Conservation (phyloP, 1,140 invertebrate species). For the Euura lappo region DNA sequence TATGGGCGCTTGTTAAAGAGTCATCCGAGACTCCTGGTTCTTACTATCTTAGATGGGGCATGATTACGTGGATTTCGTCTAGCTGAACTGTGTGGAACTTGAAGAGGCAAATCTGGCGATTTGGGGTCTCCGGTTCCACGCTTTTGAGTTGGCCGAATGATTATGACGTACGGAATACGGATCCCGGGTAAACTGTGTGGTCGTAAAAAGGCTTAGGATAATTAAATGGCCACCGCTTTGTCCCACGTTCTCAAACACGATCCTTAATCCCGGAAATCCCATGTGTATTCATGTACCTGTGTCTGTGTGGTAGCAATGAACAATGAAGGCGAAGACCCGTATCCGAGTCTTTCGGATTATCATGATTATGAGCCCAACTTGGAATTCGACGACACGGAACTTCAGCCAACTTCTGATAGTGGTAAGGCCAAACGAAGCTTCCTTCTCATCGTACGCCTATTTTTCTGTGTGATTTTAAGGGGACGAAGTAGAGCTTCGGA, state of each 20-base stretch:
- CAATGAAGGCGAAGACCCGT: constrained; percentile 78
- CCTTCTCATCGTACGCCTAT: neutral
- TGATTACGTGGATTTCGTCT: neutral
- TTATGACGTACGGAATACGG: no score
- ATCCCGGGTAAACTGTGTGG: neutral
- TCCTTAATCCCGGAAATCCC: constrained; percentile 7
- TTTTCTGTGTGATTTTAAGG: no score
- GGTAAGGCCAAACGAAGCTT: constrained; percentile 35
- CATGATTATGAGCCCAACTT: constrained; percentile 94
- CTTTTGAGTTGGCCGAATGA: no score
- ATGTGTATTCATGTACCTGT: constrained; percentile 10
- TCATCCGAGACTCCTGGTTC: neutral
- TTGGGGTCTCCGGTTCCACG: no score
- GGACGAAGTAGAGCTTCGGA: no score
- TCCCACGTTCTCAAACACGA: neutral
- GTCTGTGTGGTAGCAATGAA: constrained; percentile 41
- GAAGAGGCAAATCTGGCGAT: neutral
- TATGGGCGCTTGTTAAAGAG: no score
- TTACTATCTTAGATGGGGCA: neutral
- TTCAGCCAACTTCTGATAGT: constrained; percentile 63
- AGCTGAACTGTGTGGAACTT: neutral
- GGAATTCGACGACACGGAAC: constrained; percentile 95
- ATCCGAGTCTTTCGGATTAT: constrained; percentile 88
- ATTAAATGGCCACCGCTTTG: neutral
- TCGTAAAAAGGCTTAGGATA: constrained; percentile 14